phyloP scores from a whole-genome alignment of 53 echinoderm and acorn worm genomes.

The Actinopyga echinites region DNA sequence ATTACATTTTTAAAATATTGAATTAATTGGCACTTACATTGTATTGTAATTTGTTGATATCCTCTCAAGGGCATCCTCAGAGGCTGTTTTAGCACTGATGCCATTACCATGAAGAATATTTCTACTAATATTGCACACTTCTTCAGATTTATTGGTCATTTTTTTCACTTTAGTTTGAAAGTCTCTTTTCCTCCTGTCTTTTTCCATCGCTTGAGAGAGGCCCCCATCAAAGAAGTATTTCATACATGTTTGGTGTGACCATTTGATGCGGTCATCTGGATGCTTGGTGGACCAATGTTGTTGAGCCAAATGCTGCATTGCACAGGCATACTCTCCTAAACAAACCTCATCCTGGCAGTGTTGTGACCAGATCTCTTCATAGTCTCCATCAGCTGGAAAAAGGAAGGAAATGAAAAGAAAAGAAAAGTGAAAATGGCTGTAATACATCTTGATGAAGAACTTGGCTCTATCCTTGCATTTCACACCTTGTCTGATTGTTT shows the following conservation, averaged over 20 bases:
- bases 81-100: constrained; percentile 9
- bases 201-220: constrained; percentile 71
- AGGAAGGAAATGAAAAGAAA: not conserved
- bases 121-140: constrained; percentile 44
- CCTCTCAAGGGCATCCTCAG: constrained; percentile 22
- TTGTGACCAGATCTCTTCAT: constrained; percentile 89
- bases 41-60: constrained; percentile 74
- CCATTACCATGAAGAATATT: constrained; percentile 35
- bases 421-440: no score
- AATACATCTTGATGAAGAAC: no score
- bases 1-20: no score
- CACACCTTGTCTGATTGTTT: no score
- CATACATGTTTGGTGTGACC: constrained; percentile 88
- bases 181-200: constrained; percentile 77
- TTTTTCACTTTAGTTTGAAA: constrained; percentile 32
- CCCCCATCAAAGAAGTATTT: constrained; percentile 94
- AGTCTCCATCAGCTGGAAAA: constrained; percentile 89
- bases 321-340: constrained; percentile 93
- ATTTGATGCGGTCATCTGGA: constrained; percentile 95
- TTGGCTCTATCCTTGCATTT: no score
- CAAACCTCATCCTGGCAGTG: constrained; percentile 95
- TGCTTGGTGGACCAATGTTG: constrained; percentile 97
- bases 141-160: constrained; percentile 15
- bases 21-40: constrained; percentile 97
- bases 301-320: constrained; percentile 96